A percentile compares a stretch with the other conserved stretches of the same genome.
Evolutionary conservation across 2,113 vertebrate genomes (phyloP).

Genomic region (Pholis gunnellus): DNA sequence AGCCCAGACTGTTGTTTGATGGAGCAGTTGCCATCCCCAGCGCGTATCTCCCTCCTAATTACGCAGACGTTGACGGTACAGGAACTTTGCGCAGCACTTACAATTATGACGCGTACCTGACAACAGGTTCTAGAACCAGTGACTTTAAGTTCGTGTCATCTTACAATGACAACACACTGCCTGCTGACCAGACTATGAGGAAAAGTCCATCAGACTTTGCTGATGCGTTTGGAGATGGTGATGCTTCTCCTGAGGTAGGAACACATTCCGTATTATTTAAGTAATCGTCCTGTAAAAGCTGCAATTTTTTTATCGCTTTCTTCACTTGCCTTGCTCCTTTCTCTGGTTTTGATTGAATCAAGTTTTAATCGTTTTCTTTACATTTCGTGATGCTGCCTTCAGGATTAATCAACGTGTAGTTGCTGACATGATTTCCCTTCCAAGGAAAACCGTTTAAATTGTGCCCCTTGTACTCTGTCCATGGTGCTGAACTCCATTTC

Average conservation of each 20-base stretch:
- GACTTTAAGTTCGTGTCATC: conserved; percentile 70
- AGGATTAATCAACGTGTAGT: neutral
- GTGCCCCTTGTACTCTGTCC: neutral
- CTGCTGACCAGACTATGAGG: conserved; percentile 31
- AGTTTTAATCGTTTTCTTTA: neutral
- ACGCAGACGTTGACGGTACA: conserved; percentile 74
- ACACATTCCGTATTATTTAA: neutral
- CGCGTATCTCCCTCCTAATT: conserved; percentile 75
- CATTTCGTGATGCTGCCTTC: neutral
- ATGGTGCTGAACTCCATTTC: neutral
- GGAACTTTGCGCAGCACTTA: conserved; percentile 62
- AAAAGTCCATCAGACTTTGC: conserved; percentile 39
- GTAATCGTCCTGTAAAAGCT: neutral
- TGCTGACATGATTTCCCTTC: neutral
- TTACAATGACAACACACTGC: conserved; percentile 32
- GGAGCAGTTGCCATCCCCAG: conserved; percentile 72
- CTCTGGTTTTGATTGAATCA: neutral
- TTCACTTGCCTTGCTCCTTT: neutral
- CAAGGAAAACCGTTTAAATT: neutral
- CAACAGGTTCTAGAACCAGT: conserved; percentile 29
- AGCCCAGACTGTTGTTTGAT: conserved; percentile 75
- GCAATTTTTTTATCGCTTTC: neutral
- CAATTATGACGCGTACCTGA: neutral
- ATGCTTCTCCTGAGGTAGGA: conserved; percentile 22
- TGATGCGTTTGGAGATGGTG: neutral